Evolutionary conservation across 2,797 vertebrate species (phyloP).

Genomic region (Esox lucius): DNA sequence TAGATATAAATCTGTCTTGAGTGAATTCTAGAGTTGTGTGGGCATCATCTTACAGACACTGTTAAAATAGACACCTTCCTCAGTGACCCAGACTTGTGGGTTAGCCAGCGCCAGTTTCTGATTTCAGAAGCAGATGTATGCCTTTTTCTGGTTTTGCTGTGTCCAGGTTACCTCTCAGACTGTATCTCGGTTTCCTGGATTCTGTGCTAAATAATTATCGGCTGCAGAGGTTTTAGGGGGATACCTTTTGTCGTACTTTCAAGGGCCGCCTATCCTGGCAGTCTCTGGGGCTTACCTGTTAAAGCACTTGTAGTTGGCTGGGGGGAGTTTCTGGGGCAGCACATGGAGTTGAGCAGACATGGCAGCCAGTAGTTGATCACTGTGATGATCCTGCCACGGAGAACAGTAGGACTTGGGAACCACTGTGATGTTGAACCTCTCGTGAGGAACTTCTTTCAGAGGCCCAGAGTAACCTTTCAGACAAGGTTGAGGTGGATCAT

Average conservation of each 20-base stretch:
- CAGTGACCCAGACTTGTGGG: background rate
- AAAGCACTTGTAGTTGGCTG: conserved; percentile 81
- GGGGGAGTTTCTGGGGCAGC: conserved; percentile 54
- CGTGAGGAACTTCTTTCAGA: conserved; percentile 82
- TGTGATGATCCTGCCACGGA: conserved; percentile 84
- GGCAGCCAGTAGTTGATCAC: conserved; percentile 37
- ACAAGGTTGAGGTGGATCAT: background rate
- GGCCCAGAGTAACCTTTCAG: conserved; percentile 85
- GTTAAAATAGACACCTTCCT: background rate
- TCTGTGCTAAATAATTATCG: too few species aligned
- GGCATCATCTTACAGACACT: background rate
- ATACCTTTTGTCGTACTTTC: background rate
- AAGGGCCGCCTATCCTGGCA: background rate
- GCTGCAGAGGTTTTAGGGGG: too few species aligned
- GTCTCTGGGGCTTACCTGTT: conserved; percentile 84
- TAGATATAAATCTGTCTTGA: background rate
- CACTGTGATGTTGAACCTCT: conserved; percentile 93
- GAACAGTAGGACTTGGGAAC: conserved; percentile 91
- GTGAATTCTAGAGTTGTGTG: background rate
- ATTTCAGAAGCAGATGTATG: background rate
- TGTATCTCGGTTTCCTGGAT: too few species aligned
- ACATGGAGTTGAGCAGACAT: conserved; percentile 51
- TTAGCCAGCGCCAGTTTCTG: background rate
- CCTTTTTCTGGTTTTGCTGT: background rate
- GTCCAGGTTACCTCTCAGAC: too few species aligned